Base-by-base conservation (phyloP, 2,888 invertebrate species). In the Brassicogethes aeneus region DNA sequence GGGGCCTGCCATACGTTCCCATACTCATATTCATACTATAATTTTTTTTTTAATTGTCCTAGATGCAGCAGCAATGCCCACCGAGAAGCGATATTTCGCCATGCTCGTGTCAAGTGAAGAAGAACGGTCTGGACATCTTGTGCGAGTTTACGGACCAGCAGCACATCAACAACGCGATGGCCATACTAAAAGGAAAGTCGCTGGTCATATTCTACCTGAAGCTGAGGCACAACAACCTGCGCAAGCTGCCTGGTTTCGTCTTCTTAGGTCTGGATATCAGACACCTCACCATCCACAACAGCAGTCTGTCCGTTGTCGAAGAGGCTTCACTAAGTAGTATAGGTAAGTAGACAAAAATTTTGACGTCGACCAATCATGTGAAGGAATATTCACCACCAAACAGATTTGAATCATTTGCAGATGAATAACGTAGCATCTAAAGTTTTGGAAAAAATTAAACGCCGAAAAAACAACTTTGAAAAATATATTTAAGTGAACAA, bases 131-230 rank as follows among this genome's bases (percentile, higher is more conserved):
- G 53, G 91, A 92, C 65, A 82, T 92, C 48, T 75, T 88, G 48
- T 92, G 91, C 75, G 90, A 91, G 72, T 82, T 83, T 56, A 89
- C 89, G 39, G 87, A 89, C 62, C 77, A 82, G 55, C 74, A 75
- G 50, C 85, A 86, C 59, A 88, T 91, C 63, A 80, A 70, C 46
- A 75, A 79, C 65, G 87, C 89, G 10, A 89, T 90, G 87, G 79
- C 80, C 59, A 77, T 80, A 10, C 74, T 91, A 29, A 88, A 90
- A 60, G 83, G 85, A 45, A 83, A 82, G 60, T 80, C 82, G 50
- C 79, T 82, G 59, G 80, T 89, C 48, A 88, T 91, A 52, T 89
- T 87, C 69, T 91, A 92, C 70, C 72, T 92, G 52, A 91, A 90
- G 64, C 72, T 92, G 44, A 79, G 90, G 41, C 89, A 90, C 69